Evolutionary conservation across 2,113 vertebrate genomes (phyloP), one percentile per base, ranked within the genome.

Genomic region (Oreocharis arfaki): DNA sequence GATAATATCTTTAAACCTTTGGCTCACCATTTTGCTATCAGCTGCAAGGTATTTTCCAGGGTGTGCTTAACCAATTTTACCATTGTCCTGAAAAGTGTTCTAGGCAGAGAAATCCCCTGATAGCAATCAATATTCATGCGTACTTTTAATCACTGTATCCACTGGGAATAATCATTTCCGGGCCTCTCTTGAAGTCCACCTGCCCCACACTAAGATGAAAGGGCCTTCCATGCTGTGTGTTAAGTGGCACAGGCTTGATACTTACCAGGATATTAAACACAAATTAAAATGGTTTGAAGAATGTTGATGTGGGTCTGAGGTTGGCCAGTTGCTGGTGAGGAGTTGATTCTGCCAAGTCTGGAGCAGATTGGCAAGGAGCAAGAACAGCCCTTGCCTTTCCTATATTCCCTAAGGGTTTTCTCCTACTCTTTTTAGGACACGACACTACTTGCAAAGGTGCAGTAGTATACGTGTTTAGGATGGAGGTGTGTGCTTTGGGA

Each of bases 21-120:
- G 97, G 96, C 97, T 98, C 88, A 96, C 95, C 97, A 95, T 95
- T 97, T 96, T 97, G 96, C 92, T 94, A 97, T 98, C 97, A 97
- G 96, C 97, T 97, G 93, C 96, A 96, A 98, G 97, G 97, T 97
- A 92, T 97, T 98, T 98, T 98, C 97, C 97, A 96, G 96, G 94
- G 97, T 97, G 69, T 96, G 76, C 95, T 94, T 96, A 97, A 97
- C 96, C 97, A 90, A 96, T 93, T 96, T 94, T 91, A 79, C 92
- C 94, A 87, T 87, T 89, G 91, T 94, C 78, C 92, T 97, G 95
- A 96, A 97, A 95, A 97, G 92, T 95, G 75, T 96, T 96, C 88
- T 93, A 96, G 91, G 93, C 90, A 96, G 95, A 95, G 89, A 97
- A 97, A 93, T 95, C 70, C 91, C 85, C 87, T 93, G 92, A 95